Evolutionary conservation across 1,140 invertebrate species (phyloP).

Genomic region (Chrysoperla carnea): DNA sequence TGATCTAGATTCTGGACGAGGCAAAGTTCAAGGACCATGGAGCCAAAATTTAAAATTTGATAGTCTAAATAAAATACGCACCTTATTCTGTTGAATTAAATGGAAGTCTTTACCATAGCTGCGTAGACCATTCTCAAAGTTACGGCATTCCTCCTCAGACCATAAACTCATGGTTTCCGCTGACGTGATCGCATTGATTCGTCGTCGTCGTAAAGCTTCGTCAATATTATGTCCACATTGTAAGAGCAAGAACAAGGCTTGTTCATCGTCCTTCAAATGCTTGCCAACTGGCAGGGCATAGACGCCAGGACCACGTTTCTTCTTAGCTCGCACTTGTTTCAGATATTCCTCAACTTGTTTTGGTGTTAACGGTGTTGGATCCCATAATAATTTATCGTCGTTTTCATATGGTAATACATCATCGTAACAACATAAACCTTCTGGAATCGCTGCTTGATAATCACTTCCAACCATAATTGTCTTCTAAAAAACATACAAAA

Average conservation of each 20-base stretch:
- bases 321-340: slow-evolving; percentile 40
- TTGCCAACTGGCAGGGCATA: slow-evolving; percentile 51
- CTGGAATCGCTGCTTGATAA: slow-evolving; percentile 86
- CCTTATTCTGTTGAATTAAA: slow-evolving; percentile 85
- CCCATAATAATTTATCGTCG: slow-evolving; percentile 89
- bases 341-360: slow-evolving; percentile 68
- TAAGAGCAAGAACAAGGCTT: slow-evolving; percentile 77
- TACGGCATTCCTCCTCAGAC: slow-evolving; percentile 94
- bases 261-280: slow-evolving; percentile 84
- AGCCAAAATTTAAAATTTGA: too few relatives aligned
- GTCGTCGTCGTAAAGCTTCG: slow-evolving; percentile 71
- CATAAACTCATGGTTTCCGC: slow-evolving; percentile 69
- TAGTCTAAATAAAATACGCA: too few relatives aligned
- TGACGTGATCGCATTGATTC: slow-evolving; percentile 56
- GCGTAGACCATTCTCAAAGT: slow-evolving; percentile 88
- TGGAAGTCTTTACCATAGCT: slow-evolving; percentile 93
- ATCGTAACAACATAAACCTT: slow-evolving; percentile 78
- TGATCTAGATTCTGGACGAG: too few relatives aligned
- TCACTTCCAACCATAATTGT: slow-evolving; percentile 93
- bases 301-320: slow-evolving; percentile 14
- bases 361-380: slow-evolving; percentile 59
- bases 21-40: too few relatives aligned
- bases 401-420: slow-evolving; percentile 90
- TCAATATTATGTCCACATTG: slow-evolving; percentile 91
- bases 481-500: slow-evolving; percentile 12